Evolutionary conservation across 35 echinoderm and acorn worm genomes (phyloP).

Genomic region (Heliocidaris tuberculata): DNA sequence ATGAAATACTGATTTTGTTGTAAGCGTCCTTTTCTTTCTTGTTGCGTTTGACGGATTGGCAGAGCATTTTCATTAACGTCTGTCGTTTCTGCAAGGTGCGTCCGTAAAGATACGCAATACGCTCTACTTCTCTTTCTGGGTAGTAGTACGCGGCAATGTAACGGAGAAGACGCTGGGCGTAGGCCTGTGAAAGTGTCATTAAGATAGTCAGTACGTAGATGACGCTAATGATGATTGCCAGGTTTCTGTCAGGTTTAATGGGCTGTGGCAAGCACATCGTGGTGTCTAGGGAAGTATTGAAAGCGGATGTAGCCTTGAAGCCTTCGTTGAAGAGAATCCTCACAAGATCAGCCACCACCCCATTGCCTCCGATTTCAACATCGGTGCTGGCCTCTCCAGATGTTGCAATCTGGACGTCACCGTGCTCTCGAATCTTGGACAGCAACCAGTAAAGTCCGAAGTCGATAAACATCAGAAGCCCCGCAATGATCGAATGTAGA

Average conservation of each 20-base stretch:
- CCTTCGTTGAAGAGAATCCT: constrained; percentile 67
- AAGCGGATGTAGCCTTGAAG: constrained; percentile 58
- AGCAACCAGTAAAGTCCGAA: constrained; percentile 78
- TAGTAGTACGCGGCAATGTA: constrained; percentile 83
- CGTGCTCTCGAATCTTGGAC: constrained; percentile 57
- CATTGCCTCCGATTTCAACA: constrained; percentile 58
- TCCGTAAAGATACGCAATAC: constrained; percentile 76
- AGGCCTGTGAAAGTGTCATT: constrained; percentile 88
- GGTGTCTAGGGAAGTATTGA: constrained; percentile 61
- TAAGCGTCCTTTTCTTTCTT: constrained; percentile 69
- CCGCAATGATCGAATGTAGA: constrained; percentile 70
- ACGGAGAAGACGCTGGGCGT: constrained; percentile 66
- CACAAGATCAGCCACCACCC: constrained; percentile 61
- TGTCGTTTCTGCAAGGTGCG: constrained; percentile 73
- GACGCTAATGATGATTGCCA: constrained; percentile 58
- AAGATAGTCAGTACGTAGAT: constrained; percentile 68
- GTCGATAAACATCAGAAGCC: constrained; percentile 63
- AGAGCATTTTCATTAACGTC: constrained; percentile 52
- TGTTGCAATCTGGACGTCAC: constrained; percentile 60
- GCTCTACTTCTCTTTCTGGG: constrained; percentile 74
- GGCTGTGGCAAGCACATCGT: constrained; percentile 70
- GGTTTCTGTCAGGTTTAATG: constrained; percentile 52
- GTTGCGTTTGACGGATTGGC: constrained; percentile 52
- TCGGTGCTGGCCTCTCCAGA: constrained; percentile 57
- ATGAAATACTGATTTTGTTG: constrained; percentile 53